Evolutionary conservation across 2,113 vertebrate species (phyloP).

Genomic region (Cacatua alba): DNA sequence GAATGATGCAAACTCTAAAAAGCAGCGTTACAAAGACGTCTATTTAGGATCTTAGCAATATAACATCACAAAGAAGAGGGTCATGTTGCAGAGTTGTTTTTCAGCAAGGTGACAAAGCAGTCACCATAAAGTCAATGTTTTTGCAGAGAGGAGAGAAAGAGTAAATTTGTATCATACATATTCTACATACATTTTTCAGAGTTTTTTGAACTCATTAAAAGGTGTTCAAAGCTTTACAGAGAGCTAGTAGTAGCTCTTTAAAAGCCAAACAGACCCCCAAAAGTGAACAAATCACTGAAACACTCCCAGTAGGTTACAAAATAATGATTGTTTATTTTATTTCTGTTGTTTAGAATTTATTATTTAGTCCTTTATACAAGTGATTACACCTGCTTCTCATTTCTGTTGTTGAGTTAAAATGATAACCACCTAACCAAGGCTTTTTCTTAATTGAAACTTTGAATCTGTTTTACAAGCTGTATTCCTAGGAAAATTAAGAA

Average conservation of each 20-base stretch:
- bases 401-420: background rate
- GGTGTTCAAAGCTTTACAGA: background rate
- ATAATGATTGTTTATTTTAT: background rate
- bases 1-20: background rate
- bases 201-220: background rate
- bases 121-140: background rate
- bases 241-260: background rate
- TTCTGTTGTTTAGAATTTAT: background rate
- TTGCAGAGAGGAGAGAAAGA: background rate
- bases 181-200: background rate
- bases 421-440: background rate
- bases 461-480: background rate
- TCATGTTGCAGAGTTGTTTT: background rate
- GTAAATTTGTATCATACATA: background rate
- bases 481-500: background rate
- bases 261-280: background rate
- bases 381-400: background rate
- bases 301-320: background rate
- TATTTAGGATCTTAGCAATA: background rate
- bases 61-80: background rate
- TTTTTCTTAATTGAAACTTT: background rate
- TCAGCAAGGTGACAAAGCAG: background rate
- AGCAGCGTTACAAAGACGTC: background rate
- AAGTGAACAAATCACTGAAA: background rate
- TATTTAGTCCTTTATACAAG: background rate